These are phyloP conservation scores for Galeruca laticollis DNA, from an alignment of 2,888 invertebrate species.

Conservation along the genomic window DNA sequence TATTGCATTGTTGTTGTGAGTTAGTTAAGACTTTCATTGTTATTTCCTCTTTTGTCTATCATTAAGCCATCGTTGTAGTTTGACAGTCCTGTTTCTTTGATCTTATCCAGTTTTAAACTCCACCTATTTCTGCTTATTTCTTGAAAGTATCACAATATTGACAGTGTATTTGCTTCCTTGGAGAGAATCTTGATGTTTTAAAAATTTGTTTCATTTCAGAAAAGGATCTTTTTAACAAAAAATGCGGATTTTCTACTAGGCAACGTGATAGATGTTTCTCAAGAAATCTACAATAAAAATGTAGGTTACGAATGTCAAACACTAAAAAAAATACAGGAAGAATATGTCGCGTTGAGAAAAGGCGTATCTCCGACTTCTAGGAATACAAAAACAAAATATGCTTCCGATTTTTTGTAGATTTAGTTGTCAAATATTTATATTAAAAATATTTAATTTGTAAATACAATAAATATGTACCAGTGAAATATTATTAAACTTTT, in stretches of 20 bases:
- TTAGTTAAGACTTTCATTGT: too few species aligned
- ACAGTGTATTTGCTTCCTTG: too few species aligned
- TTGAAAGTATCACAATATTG: too few species aligned
- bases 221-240: constrained; percentile 71
- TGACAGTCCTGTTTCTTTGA: too few species aligned
- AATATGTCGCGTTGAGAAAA: constrained; percentile 70
- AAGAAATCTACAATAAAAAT: constrained; percentile 73
- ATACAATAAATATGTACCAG: too few species aligned
- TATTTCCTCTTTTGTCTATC: too few species aligned
- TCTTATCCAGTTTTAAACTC: too few species aligned
- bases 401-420: constrained; percentile 67
- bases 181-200: too few species aligned
- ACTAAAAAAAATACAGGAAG: constrained; percentile 69
- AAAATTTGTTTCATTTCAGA: constrained; percentile 54
- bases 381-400: constrained; percentile 75
- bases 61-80: too few species aligned
- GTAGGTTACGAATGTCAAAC: constrained; percentile 73
- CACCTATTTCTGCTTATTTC: too few species aligned
- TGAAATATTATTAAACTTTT: not conserved
- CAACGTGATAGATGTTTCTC: constrained; percentile 74
- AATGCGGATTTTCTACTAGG: constrained; percentile 80
- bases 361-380: constrained; percentile 71
- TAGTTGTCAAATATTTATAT: too few species aligned
- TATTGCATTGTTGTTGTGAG: too few species aligned
- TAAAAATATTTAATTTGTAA: not conserved